Evolutionary conservation across 2,113 vertebrate species (phyloP).

Genomic region (Centrocercus urophasianus): DNA sequence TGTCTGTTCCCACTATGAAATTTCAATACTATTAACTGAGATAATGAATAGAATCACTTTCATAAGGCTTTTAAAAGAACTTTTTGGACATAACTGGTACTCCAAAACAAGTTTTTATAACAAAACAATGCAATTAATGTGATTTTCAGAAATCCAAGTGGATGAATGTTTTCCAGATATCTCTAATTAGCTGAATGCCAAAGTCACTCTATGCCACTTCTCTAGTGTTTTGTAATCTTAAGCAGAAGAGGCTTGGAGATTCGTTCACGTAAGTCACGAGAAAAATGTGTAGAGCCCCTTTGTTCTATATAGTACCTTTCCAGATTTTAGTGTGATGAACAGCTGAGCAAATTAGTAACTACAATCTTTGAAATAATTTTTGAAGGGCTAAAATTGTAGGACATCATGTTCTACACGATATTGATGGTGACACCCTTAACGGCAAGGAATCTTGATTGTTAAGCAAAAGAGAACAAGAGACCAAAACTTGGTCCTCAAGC

Average conservation of each 20-base stretch:
- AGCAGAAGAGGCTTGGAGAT: neutral
- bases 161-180: slow-evolving; percentile 3
- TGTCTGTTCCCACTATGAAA: slow-evolving; percentile 31
- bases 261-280: neutral
- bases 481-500: neutral
- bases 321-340: neutral
- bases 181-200: neutral
- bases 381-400: neutral
- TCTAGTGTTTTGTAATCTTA: neutral
- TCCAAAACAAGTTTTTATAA: neutral
- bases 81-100: neutral
- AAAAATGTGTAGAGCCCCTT: neutral
- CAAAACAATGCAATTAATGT: slow-evolving; percentile 10
- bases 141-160: slow-evolving; percentile 22
- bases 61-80: neutral
- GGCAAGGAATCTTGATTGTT: neutral
- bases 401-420: neutral
- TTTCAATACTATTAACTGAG: slow-evolving; percentile 61
- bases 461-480: neutral
- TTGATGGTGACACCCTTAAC: neutral
- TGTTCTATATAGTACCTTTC: neutral
- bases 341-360: neutral
- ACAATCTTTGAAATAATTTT: neutral
- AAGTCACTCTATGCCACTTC: neutral
- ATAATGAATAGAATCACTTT: slow-evolving; percentile 53